Evolutionary conservation across 2,113 vertebrate species (phyloP), one percentile per base, ranked within the genome.

Genomic region (Progne subis): DNA sequence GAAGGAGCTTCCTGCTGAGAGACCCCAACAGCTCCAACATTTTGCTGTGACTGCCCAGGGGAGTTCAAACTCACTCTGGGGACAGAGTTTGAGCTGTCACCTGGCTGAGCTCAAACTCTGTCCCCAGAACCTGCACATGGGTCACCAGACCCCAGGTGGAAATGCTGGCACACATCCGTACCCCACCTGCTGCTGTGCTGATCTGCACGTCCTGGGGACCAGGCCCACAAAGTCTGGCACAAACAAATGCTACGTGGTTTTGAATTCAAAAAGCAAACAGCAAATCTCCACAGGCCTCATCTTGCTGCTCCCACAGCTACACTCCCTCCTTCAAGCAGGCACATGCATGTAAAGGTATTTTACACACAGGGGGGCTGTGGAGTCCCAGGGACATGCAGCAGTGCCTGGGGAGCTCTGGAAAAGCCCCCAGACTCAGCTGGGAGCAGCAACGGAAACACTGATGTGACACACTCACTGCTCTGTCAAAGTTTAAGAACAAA

Each of bases 401-500:
- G 17, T 67, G 68, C 49, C 80, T 17, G 18, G 29, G 10, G 10
- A 37, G 18, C 82, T 67, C 34, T 32, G 49, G 32, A n/a, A 52
- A 81, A 61, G 60, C 53, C 64, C 80, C 52, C 29, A 29, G 49
- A 41, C 52, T 32, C 8, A 0, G 55, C 17, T 6, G 2, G 59
- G 32, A 82, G 50, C 53, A 32, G 31, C 8, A 1, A 18, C 18
- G 50, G 65, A 44, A 96, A 14, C 44, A 6, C 41, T 49, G 74
- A 52, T 31, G 41, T 25, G 89, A 85, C 0, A 2, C 31, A 82
- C 8, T 32, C 37, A 2, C 10, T 52, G n/a, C 31, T 61, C 74
- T 56, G 63, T 46, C 60, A 21, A 60, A 95, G 92, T 85, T 95
- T 70, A 34, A 67, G 71, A 90, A 77, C 78, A 88, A 80, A 56